Evolutionary conservation across 1,140 invertebrate species (phyloP), one percentile per base, ranked within the genome.

Genomic region (Liolophura sinensis): DNA sequence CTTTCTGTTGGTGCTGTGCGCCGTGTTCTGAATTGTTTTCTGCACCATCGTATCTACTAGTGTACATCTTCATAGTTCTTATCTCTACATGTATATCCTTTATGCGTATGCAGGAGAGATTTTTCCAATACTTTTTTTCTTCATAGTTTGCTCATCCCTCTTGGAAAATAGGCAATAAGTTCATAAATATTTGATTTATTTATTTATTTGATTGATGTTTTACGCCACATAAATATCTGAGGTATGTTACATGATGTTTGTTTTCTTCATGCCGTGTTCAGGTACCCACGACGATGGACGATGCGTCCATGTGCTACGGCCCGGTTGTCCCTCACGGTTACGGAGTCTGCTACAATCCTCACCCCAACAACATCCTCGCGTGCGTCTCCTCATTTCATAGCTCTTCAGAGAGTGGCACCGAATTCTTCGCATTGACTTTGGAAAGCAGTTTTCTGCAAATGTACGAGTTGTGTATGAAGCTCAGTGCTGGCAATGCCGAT

Each of bases 301-400:
- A 68, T 89, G 82, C 90, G 24, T 96, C 96, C 79, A 94, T 97
- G 89, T 96, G 96, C 7, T 99, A 99, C 83, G 98, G 98, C 0
- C 92, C 98, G 6, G 98, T 99, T 0, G 96, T 98, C 46, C 92
- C 93, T 0, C 93, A 99, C 76, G 98, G 98, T 22, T 99, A 99
- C 82, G 98, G 98, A 20, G 96, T 93, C 78, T 94, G 93, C 67
- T 99, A 99, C 86, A 99, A 98, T 85, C 91, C 94, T 0, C 90
- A 94, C 74, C 87, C 89, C 62, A 89, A 95, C 78, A 87, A 88
- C 68, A 92, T 99, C 68, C 89, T 95, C 68, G 97, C 98, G 84
- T 94, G 93, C 75, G 88, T 98, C 50, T 92, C 94, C 18, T 94
- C 96, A 4, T 98, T 98, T 57, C 71, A 72, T 73, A 92, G 92